Evolutionary conservation across 2,113 vertebrate genomes (phyloP).

Genomic region (Brachyistius frenatus): DNA sequence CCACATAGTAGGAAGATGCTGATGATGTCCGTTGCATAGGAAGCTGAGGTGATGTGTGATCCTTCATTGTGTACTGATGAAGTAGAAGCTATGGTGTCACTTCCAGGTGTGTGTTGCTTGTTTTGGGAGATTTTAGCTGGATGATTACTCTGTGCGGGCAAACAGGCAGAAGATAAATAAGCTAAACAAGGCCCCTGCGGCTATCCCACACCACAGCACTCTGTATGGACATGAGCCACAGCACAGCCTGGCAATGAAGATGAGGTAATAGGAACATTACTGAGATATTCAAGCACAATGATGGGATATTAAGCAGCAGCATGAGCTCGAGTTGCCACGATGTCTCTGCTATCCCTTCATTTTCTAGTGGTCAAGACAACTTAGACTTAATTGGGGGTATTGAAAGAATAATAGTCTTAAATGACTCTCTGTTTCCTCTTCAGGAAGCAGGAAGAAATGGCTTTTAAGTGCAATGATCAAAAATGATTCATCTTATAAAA

Average conservation of each 20-base stretch:
- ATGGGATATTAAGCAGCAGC: slow-evolving; percentile 33
- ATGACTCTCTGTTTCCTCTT: slow-evolving; percentile 12
- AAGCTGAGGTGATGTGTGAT: slow-evolving; percentile 8
- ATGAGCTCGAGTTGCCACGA: slow-evolving; percentile 29
- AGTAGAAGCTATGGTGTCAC: neutral
- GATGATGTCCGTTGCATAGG: neutral
- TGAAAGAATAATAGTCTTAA: slow-evolving; percentile 38
- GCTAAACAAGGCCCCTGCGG: slow-evolving; percentile 37
- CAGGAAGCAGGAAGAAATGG: slow-evolving; percentile 4
- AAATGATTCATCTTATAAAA: neutral
- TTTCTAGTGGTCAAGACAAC: slow-evolving; percentile 42
- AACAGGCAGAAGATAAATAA: slow-evolving; percentile 36
- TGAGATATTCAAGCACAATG: slow-evolving; percentile 20
- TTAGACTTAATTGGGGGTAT: slow-evolving; percentile 25
- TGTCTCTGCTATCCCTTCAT: slow-evolving; percentile 36
- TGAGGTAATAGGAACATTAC: slow-evolving; percentile 46
- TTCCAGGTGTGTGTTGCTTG: slow-evolving; percentile 20
- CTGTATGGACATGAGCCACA: neutral
- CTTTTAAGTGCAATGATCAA: neutral
- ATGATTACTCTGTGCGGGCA: slow-evolving; percentile 8
- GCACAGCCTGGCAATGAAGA: slow-evolving; percentile 25
- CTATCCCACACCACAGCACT: slow-evolving; percentile 9
- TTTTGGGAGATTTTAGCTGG: slow-evolving; percentile 25
- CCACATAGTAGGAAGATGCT: slow-evolving; percentile 25
- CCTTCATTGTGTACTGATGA: slow-evolving; percentile 6